A percentile compares a stretch with the other conserved stretches of the same genome.
Evolutionary conservation across 1,140 invertebrate species (phyloP).

Genomic region (Drosophila eugracilis): DNA sequence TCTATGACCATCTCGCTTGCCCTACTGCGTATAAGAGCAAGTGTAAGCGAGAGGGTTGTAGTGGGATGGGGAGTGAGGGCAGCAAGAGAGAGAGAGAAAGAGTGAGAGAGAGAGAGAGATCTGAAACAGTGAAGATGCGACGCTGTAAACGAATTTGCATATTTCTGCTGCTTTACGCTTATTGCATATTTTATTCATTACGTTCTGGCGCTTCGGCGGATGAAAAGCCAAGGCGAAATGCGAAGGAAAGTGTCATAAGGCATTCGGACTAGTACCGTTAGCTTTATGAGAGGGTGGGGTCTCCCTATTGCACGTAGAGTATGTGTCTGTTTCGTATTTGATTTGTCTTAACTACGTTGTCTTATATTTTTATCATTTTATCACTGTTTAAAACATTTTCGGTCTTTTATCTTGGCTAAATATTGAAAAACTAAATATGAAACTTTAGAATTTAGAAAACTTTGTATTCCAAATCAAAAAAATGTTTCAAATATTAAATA

Average conservation of each 20-base stretch:
- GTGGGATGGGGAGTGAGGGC: not conserved
- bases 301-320: not conserved
- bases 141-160: constrained; percentile 72
- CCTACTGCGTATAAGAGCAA: not conserved
- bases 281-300: not conserved
- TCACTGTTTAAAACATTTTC: too few species aligned
- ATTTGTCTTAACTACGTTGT: too few species aligned
- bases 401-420: too few species aligned
- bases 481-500: too few species aligned
- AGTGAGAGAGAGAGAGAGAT: too few species aligned
- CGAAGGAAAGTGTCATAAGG: constrained; percentile 74
- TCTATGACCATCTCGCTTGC: constrained; percentile 46
- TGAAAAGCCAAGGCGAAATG: constrained; percentile 20
- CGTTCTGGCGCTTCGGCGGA: constrained; percentile 65
- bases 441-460: too few species aligned
- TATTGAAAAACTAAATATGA: too few species aligned
- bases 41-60: not conserved
- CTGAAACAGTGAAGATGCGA: constrained; percentile 6
- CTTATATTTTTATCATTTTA: too few species aligned
- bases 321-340: not conserved
- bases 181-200: constrained; percentile 82
- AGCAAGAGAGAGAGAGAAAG: too few species aligned
- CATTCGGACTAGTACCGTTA: constrained; percentile 53
- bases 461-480: too few species aligned
- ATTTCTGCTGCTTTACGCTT: constrained; percentile 74